These are phyloP conservation scores for Lagria hirta DNA, from an alignment of 2,888 invertebrate genomes.

Conservation along the genomic window DNA sequence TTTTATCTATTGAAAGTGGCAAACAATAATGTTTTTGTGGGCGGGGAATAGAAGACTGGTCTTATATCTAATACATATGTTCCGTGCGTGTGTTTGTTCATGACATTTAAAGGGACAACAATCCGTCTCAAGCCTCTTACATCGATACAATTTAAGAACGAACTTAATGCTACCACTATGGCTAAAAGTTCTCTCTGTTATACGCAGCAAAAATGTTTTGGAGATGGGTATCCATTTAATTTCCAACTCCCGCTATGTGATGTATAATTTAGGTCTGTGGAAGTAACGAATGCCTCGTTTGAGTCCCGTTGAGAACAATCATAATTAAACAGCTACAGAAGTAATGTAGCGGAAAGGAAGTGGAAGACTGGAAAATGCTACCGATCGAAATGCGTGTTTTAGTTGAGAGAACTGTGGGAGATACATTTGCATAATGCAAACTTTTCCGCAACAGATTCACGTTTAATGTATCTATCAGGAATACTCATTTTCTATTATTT, in stretches of 20 bases:
- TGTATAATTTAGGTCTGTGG: conserved; percentile 38
- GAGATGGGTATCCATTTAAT: conserved; percentile 33
- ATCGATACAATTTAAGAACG: conserved; percentile 40
- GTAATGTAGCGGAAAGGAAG: conserved; percentile 46
- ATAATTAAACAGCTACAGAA: conserved; percentile 46
- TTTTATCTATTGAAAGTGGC: too few relatives aligned
- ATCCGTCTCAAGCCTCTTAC: conserved; percentile 38
- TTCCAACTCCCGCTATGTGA: conserved; percentile 31
- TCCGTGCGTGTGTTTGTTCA: too few relatives aligned
- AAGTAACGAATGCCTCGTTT: conserved; percentile 39
- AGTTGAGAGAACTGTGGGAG: conserved; percentile 41
- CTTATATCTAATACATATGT: too few relatives aligned
- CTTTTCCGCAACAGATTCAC: conserved; percentile 32
- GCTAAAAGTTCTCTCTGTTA: conserved; percentile 18
- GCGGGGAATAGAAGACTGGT: too few relatives aligned
- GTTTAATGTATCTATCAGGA: conserved; percentile 25
- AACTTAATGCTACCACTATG: conserved; percentile 36
- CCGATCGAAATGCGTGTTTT: conserved; percentile 40
- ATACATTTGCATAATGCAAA: conserved; percentile 48
- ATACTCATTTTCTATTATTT: too few relatives aligned
- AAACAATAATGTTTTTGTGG: too few relatives aligned
- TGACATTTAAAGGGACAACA: too few relatives aligned
- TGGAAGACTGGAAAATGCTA: conserved; percentile 37
- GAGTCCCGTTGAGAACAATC: conserved; percentile 45
- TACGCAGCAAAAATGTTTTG: conserved; percentile 25